Evolutionary conservation across 2,113 vertebrate species (phyloP), one percentile per base, ranked within the genome.

Genomic region (Phainopepla nitens): DNA sequence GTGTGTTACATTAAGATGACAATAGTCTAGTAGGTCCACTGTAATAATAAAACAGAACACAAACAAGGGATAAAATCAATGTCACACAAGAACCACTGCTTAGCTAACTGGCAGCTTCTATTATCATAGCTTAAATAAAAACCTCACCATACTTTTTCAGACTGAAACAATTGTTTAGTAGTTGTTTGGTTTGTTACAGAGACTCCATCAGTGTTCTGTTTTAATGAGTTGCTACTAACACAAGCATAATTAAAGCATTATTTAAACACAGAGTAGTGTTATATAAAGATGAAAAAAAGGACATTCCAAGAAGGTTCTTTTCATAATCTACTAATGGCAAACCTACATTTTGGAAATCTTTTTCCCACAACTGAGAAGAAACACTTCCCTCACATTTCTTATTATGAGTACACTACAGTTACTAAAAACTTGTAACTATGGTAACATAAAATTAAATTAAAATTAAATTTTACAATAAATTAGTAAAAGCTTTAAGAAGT

Each of bases 1-100:
- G 98, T 98, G 98, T 98, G 98, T 97, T 98, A 95, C 97, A 98
- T 98, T 98, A 98, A 98, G 98, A 98, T 98, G 82, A 97, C 97
- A 95, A 94, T 97, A 96, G 94, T 97, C 96, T 98, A 98, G 97
- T 97, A 96, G 96, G 98, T 98, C 98, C 98, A 98, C 98, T 98
- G 98, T 97, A 98, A 98, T 98, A 98, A 98, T 97, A 98, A 98
- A 98, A 96, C 93, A 97, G 96, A 97, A 96, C 93, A 91, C 94
- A 97, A 98, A 98, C 96, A 97, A 98, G 91, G 97, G 97, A 97
- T 97, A 97, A 97, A 98, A 99, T 98, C 98, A 97, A 98, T 98
- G 97, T 92, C 83, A 95, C 97, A 91, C 47, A 83, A 95, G 98
- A 97, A 97, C 94, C 88, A 87, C 97, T 84, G 96, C 97, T 97